phyloP scores from a whole-genome alignment of 2,888 invertebrate species.

The Agonopterix heracliana region DNA sequence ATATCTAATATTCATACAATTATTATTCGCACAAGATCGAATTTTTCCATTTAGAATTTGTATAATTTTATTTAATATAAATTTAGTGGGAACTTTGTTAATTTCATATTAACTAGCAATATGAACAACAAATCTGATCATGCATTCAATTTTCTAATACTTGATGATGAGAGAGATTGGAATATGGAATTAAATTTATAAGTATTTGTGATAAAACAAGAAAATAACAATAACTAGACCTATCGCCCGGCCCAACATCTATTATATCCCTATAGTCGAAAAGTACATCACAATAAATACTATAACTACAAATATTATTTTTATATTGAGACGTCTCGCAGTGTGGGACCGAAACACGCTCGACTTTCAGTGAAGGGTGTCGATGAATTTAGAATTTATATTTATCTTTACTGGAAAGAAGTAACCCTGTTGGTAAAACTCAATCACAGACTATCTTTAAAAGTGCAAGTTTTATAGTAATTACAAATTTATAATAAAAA shows the following conservation, averaged over 20 bases:
- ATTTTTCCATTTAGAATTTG: slow-evolving; percentile 52
- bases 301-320: slow-evolving; percentile 45
- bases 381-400: slow-evolving; percentile 3
- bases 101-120: slow-evolving; percentile 45
- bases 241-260: slow-evolving; percentile 38
- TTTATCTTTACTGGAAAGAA: not conserved
- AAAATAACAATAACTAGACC: slow-evolving; percentile 33
- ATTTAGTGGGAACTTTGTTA: slow-evolving; percentile 30
- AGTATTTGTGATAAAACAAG: slow-evolving; percentile 24
- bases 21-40: slow-evolving; percentile 51
- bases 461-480: too few relatives aligned
- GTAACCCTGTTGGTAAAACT: not conserved
- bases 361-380: slow-evolving; percentile 12
- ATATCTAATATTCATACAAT: slow-evolving; percentile 42
- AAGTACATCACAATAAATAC: slow-evolving; percentile 70
- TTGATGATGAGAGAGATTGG: slow-evolving; percentile 11
- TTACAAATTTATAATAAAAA: too few relatives aligned
- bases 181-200: slow-evolving; percentile 19
- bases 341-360: slow-evolving; percentile 15
- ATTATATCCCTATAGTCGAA: slow-evolving; percentile 43
- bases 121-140: slow-evolving; percentile 36
- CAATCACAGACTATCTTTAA: not conserved
- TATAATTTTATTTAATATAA: slow-evolving; percentile 16
- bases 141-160: slow-evolving; percentile 12
- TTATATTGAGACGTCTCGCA: slow-evolving; percentile 18